Percentiles rank a stretch among this genome's conserved stretches.
Conservation (phyloP, 2,113 vertebrate genomes). For the Brachyhypopomus occidentalis region DNA sequence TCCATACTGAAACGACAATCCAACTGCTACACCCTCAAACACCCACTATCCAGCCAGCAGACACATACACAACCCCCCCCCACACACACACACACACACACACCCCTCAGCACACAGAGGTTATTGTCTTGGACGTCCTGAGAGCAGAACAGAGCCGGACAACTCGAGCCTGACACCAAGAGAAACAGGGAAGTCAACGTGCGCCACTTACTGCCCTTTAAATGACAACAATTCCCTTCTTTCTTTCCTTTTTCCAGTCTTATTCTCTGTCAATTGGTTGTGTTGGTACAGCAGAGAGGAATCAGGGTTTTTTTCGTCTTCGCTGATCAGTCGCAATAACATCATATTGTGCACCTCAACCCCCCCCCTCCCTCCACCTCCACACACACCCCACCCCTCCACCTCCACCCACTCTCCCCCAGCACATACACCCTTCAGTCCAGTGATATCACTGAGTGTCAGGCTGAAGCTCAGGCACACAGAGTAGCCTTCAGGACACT, state of each 20-base stretch:
- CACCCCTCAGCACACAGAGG: constrained; percentile 65
- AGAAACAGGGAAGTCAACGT: constrained; percentile 77
- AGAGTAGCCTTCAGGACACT: constrained; percentile 29
- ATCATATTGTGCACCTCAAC: constrained; percentile 4
- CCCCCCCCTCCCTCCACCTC: not conserved
- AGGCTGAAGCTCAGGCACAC: constrained; percentile 23
- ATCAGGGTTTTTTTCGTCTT: constrained; percentile 32
- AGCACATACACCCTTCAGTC: constrained; percentile 5
- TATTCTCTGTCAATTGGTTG: not conserved
- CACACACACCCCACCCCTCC: not conserved
- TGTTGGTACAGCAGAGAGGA: not conserved
- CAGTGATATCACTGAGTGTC: constrained; percentile 51
- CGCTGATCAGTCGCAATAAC: constrained; percentile 5
- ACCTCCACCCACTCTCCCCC: not conserved
- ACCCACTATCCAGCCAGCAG: constrained; percentile 45
- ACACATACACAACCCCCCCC: constrained; percentile 50
- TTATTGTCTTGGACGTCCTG: constrained; percentile 72
- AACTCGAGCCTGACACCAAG: constrained; percentile 78
- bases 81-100: constrained; percentile 38
- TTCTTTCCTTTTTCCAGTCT: constrained; percentile 10
- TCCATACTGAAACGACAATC: constrained; percentile 46
- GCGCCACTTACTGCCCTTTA: constrained; percentile 76
- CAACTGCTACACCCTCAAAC: constrained; percentile 38
- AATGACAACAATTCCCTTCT: constrained; percentile 70
- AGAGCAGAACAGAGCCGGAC: constrained; percentile 66